Evolutionary conservation across 2,113 vertebrate species (phyloP), one percentile per base, ranked within the genome.

Genomic region (Actinemys pallida): DNA sequence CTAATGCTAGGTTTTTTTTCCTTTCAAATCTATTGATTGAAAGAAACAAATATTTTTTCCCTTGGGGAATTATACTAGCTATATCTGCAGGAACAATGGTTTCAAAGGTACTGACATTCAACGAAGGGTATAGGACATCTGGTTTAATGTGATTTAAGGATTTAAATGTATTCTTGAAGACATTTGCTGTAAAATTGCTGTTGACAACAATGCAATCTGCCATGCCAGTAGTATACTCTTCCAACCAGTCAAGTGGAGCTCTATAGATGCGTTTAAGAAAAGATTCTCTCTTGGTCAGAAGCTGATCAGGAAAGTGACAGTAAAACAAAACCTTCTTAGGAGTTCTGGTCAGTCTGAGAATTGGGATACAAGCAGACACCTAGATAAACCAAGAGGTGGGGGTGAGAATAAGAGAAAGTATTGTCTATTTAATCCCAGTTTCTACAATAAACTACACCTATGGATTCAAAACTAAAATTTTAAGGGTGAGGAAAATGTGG

Each of bases 21-120:
- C 99, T 98, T 97, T 99, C 99, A 2, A 99, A 99, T 84, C 99
- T 98, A 98, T 99, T 99, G 94, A 99, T 99, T 54, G 99, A 99
- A 81, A 99, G 99, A 96, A 99, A 99, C 57, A 99, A 54, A 95
- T 98, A 98, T 82, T 98, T 97, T n/a, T 98, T 99, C 20, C 96
- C 98, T 91, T 98, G 94, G 0, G 99, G 99, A 49, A 99, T 92
- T 49, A 99, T 96, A 11, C 98, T 98, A 20, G 90, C 91, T 52
- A 99, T 93, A 35, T 98, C 98, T 24, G 96, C 95, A 69, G 98
- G 98, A 90, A 97, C 56, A 79, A 95, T n/a, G 2, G 97, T 95
- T 95, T 99, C 99, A 91, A 99, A 99, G 95, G 97, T 98, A 20
- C 59, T 79, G 5, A 98, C 97, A 97, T 99, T 99, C 91, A 99